Evolutionary conservation across 2,797 vertebrate species (phyloP).

Genomic region (Amazona ochrocephala): DNA sequence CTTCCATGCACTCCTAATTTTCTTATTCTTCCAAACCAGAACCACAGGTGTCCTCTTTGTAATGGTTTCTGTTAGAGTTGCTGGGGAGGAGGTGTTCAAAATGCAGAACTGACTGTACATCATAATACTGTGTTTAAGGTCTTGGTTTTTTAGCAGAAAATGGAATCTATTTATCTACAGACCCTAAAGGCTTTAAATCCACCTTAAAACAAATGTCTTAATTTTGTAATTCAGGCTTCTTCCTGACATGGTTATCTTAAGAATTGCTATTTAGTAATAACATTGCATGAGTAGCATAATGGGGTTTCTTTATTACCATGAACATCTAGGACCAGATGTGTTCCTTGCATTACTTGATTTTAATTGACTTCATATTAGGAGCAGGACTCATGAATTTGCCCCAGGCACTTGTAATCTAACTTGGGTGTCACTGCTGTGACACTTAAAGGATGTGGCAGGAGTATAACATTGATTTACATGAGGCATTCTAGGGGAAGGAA

Average conservation of each 20-base stretch:
- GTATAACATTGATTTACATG: not conserved
- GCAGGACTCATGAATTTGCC: slow-evolving; percentile 1
- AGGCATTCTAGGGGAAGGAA: not conserved
- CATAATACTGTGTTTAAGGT: not conserved
- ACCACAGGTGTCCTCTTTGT: not conserved
- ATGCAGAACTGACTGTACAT: not conserved
- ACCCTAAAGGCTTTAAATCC: not conserved
- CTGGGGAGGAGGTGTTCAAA: not conserved
- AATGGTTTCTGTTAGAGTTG: not conserved
- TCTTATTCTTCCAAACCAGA: not conserved
- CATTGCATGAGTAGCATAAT: not conserved
- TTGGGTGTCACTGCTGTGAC: not conserved
- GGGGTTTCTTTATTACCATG: not conserved
- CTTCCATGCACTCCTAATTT: not conserved
- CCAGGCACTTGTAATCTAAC: not conserved
- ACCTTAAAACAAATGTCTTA: not conserved
- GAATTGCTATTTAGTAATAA: not conserved
- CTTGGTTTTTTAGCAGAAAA: slow-evolving; percentile 9
- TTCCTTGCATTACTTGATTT: not conserved
- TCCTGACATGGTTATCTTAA: not conserved
- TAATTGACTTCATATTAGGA: slow-evolving; percentile 42
- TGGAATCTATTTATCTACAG: not conserved
- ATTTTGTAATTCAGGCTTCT: not conserved
- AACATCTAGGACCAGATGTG: not conserved
- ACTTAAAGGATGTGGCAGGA: not conserved